Conservation (phyloP, 2,888 invertebrate genomes). For the Epirrita christyi region DNA sequence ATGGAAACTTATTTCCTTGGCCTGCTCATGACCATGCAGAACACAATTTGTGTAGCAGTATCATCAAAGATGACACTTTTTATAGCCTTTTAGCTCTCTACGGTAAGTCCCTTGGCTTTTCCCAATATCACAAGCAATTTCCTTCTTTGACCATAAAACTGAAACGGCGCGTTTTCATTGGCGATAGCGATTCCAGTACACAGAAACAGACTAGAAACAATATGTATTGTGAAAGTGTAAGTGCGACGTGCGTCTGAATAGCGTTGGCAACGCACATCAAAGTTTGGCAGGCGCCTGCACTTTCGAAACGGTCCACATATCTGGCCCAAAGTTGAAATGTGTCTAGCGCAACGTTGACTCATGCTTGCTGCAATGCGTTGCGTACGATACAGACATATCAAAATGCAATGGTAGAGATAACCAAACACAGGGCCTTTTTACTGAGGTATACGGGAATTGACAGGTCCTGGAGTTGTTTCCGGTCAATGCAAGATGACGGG, state of each 20-base stretch:
- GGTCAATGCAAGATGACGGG: conserved; percentile 1
- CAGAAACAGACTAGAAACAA: conserved; percentile 32
- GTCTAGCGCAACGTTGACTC: conserved; percentile 55
- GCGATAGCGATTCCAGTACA: conserved; percentile 24
- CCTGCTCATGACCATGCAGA: background rate
- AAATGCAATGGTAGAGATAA: conserved; percentile 11
- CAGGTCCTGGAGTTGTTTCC: conserved; percentile 5
- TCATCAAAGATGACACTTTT: conserved; percentile 17
- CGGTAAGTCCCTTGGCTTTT: conserved; percentile 19
- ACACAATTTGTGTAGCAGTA: conserved; percentile 8
- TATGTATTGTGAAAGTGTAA: conserved; percentile 59
- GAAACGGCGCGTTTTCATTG: conserved; percentile 17
- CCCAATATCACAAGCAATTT: conserved; percentile 30
- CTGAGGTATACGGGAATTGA: background rate
- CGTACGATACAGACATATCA: conserved; percentile 28
- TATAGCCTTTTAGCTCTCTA: conserved; percentile 16
- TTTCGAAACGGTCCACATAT: conserved; percentile 45
- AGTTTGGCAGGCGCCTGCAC: conserved; percentile 71
- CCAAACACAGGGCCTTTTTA: too few species aligned
- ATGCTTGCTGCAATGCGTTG: conserved; percentile 41
- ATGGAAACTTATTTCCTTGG: conserved; percentile 16
- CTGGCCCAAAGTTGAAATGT: conserved; percentile 49
- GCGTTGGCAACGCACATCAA: conserved; percentile 66
- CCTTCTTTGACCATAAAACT: conserved; percentile 28
- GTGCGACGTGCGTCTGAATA: conserved; percentile 47